Conservation (phyloP, 1,140 invertebrate genomes). For the Meloidogyne floridensis region DNA sequence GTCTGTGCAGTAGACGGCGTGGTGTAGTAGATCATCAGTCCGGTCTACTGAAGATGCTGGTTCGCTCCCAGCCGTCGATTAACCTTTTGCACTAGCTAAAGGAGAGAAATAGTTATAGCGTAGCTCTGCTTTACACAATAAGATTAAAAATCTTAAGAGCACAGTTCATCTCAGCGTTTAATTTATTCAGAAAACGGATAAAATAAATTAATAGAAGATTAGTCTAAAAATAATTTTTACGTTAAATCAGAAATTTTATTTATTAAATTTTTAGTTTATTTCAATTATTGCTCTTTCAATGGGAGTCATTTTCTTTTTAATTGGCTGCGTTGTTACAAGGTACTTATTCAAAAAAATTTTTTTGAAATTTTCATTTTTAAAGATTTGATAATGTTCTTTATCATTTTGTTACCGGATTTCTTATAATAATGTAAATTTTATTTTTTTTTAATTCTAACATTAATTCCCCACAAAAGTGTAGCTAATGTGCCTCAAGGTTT, state of each 20-base stretch:
- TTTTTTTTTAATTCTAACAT: background rate
- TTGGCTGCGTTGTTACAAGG: constrained; percentile 57
- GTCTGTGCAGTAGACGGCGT: too few relatives aligned
- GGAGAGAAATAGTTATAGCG: too few relatives aligned
- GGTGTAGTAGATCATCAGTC: too few relatives aligned
- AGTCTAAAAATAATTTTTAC: too few relatives aligned
- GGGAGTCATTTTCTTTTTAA: constrained; percentile 60
- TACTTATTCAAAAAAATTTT: constrained; percentile 18
- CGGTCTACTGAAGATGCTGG: too few relatives aligned
- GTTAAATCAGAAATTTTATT: background rate
- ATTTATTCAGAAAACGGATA: too few relatives aligned
- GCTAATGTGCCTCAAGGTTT: constrained; percentile 69
- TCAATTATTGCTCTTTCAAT: constrained; percentile 58
- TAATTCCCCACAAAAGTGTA: constrained; percentile 32
- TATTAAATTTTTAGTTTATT: background rate
- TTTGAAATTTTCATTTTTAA: constrained; percentile 14
- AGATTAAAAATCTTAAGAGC: too few relatives aligned
- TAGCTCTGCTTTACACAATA: too few relatives aligned
- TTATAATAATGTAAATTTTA: constrained; percentile 56
- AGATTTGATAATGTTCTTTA: constrained; percentile 61
- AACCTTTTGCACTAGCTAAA: too few relatives aligned
- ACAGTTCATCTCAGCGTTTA: too few relatives aligned
- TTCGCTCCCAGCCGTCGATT: too few relatives aligned
- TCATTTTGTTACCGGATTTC: constrained; percentile 64
- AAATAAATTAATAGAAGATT: too few relatives aligned